Percentiles rank a stretch among this genome's conserved stretches.
Conservation (phyloP, 2,888 invertebrate species). For the Malachius bipustulatus region DNA sequence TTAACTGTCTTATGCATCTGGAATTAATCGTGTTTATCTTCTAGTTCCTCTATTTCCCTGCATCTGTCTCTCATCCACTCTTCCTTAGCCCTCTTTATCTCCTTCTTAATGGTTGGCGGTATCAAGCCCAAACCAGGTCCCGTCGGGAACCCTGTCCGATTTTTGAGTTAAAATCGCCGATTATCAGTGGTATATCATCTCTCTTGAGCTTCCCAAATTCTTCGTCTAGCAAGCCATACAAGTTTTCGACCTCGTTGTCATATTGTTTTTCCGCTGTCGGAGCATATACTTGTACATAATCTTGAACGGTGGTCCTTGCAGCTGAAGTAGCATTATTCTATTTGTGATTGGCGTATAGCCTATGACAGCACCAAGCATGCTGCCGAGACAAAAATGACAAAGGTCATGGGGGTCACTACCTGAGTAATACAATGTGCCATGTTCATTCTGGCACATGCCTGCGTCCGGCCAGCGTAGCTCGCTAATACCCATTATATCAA, state of each 20-base stretch:
- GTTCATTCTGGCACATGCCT: slow-evolving; percentile 7
- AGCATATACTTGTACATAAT: slow-evolving; percentile 7
- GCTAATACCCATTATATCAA: slow-evolving; percentile 13
- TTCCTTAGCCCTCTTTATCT: no score
- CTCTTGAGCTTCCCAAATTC: no score
- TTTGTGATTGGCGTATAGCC: slow-evolving; percentile 5
- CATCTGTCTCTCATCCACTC: no score
- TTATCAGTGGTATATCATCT: no score
- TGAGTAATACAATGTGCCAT: slow-evolving; percentile 10
- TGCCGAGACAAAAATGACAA: neutral
- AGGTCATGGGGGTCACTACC: slow-evolving; percentile 7
- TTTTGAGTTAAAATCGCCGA: no score
- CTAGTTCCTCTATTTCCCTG: no score
- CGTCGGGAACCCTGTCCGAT: no score
- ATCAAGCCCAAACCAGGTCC: no score
- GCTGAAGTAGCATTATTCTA: slow-evolving; percentile 4
- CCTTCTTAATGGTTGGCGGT: no score
- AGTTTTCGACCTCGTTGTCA: slow-evolving; percentile 4
- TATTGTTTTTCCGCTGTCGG: slow-evolving; percentile 6
- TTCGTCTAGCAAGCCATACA: no score
- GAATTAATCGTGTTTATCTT: no score
- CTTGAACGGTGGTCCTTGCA: slow-evolving; percentile 3
- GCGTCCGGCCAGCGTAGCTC: slow-evolving; percentile 11
- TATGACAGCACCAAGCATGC: slow-evolving; percentile 2
- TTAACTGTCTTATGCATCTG: no score